These are phyloP conservation scores for Mystacides longicornis DNA, from an alignment of 2,888 invertebrate species.

Conservation along the genomic window DNA sequence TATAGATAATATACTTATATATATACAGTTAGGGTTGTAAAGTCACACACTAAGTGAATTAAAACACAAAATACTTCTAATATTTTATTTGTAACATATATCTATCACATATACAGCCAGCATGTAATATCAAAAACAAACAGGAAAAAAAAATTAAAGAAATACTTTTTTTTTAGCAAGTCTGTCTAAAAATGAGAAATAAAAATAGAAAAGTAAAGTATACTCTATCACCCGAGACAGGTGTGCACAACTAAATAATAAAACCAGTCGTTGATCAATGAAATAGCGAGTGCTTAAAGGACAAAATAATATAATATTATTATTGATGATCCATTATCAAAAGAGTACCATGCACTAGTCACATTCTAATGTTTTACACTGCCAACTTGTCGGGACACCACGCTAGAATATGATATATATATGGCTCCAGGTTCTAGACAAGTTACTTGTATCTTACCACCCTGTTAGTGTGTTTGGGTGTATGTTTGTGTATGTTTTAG, in stretches of 20 bases:
- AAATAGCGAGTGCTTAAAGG: background rate
- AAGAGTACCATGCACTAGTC: background rate
- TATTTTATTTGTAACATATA: slow-evolving; percentile 1
- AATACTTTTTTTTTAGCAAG: background rate
- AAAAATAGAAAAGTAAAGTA: background rate
- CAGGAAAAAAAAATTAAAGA: background rate
- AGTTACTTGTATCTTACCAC: too few species aligned
- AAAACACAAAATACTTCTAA: slow-evolving; percentile 2
- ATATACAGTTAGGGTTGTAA: background rate
- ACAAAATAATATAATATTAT: too few species aligned
- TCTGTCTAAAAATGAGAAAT: background rate
- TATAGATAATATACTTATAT: background rate
- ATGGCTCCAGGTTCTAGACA: too few species aligned
- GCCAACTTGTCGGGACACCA: too few species aligned
- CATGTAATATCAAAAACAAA: background rate
- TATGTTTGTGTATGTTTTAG: too few species aligned
- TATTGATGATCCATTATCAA: too few species aligned
- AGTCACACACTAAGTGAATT: background rate
- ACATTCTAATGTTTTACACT: too few species aligned
- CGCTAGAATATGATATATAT: too few species aligned
- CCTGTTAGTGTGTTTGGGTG: too few species aligned
- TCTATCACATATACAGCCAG: slow-evolving; percentile 1
- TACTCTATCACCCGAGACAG: background rate
- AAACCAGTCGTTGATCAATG: background rate
- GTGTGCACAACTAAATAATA: background rate